Evolutionary conservation across 2,797 vertebrate genomes (phyloP).

Genomic region (Rousettus madagascariensis): DNA sequence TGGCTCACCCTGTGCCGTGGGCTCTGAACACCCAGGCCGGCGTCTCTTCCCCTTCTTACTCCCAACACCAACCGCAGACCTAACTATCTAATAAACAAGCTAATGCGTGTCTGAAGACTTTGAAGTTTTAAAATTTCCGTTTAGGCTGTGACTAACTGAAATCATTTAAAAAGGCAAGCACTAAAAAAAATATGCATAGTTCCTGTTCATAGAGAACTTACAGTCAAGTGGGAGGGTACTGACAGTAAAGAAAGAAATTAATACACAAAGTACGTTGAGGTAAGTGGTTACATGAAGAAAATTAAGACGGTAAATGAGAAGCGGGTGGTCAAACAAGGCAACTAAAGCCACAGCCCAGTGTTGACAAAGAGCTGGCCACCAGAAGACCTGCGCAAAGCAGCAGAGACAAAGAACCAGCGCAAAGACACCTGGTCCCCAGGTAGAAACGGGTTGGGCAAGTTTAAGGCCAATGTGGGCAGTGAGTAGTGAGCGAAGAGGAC

Average conservation of each 20-base stretch:
- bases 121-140: not conserved
- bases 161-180: not conserved
- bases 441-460: not conserved
- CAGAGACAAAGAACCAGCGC: not conserved
- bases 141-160: not conserved
- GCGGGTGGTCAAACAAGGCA: not conserved
- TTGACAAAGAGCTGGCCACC: too few species aligned
- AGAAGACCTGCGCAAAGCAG: not conserved
- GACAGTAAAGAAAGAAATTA: not conserved
- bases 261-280: not conserved
- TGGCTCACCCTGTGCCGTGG: not conserved
- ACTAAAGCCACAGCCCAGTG: not conserved
- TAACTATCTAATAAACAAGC: not conserved
- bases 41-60: not conserved
- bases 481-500: not conserved
- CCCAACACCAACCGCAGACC: not conserved
- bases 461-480: not conserved
- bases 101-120: not conserved
- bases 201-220: not conserved
- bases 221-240: not conserved
- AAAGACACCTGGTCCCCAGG: rapidly evolving
- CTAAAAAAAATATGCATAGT: not conserved
- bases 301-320: not conserved
- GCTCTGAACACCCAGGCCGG: too few species aligned
- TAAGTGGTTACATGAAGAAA: not conserved